phyloP scores from a whole-genome alignment of 2,113 vertebrate species.

The Neomonachus schauinslandi region DNA sequence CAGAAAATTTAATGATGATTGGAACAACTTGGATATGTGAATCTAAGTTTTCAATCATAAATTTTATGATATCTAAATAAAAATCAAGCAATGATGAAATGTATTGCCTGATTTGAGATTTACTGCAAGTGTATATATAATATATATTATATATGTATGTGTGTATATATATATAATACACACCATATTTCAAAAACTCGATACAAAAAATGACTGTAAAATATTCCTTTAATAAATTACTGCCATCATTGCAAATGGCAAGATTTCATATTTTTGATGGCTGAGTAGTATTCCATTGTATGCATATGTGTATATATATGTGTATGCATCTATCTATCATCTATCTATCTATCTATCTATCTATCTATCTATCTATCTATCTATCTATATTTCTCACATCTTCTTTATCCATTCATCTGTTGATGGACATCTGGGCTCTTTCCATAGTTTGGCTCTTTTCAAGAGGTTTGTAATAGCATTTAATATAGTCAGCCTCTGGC shows the following conservation, averaged over 20 bases:
- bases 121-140: neutral
- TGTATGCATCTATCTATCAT: too few relatives aligned
- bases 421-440: too few relatives aligned
- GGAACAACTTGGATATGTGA: neutral
- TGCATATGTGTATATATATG: too few relatives aligned
- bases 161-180: neutral
- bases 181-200: neutral
- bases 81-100: neutral
- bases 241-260: neutral
- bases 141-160: neutral
- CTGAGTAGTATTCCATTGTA: too few relatives aligned
- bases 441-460: too few relatives aligned
- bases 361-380: too few relatives aligned
- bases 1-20: neutral
- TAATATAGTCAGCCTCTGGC: neutral
- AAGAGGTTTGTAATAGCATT: neutral
- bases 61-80: neutral
- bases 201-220: neutral
- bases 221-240: neutral
- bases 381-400: too few relatives aligned
- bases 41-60: neutral
- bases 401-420: too few relatives aligned
- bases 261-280: too few relatives aligned
- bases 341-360: too few relatives aligned
- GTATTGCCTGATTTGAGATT: neutral